Evolutionary conservation across 2,797 vertebrate species (phyloP), one percentile per base, ranked within the genome.

Genomic region (Selene dorsalis): DNA sequence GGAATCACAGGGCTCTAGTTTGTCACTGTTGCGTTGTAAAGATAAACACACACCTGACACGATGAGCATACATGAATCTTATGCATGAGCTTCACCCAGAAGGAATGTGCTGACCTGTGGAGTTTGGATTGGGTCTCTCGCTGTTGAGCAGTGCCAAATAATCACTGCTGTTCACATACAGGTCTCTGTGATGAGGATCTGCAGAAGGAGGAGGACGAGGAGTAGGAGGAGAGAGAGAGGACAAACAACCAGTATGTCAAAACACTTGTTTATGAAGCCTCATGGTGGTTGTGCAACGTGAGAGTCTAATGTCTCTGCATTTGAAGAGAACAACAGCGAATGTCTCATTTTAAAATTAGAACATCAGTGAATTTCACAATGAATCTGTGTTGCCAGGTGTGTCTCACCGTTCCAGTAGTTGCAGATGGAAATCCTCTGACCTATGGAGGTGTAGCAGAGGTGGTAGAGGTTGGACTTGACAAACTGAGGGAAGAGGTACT

Each of bases 351-450:
- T 28, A 35, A 3, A 45, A 20, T 8, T 28, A 48, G n/a, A 62
- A 57, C 11, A 60, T 26, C 4, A 63, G 3, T 30, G 1, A 10
- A 55, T 55, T 18, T 45, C 22, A 4, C 32, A 35, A 35, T 8
- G n/a, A n/a, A 35, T 57, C 5, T 43, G 13, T 45, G 48, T 0
- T 43, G 48, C 0, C n/a, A 16, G 4, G 18, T 28, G 50, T 24
- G 12, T 66, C 95, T 95, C 88, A 97, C 97, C 97, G 0, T 98
- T 97, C 97, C 97, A 98, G 87, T 97, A 98, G 92, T 98, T 97
- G 87, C 97, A 98, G 93, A 98, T 96, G 69, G 97, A 98, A 64
- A 97, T 91, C 59, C 91, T 94, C 90, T 98, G 97, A 2, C 97
- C 97, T 22, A 96, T 47, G 0, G 84, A 83, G 0, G 95, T 97